phyloP scores from a whole-genome alignment of 2,888 invertebrate species.

The Drosophila maculinotata region DNA sequence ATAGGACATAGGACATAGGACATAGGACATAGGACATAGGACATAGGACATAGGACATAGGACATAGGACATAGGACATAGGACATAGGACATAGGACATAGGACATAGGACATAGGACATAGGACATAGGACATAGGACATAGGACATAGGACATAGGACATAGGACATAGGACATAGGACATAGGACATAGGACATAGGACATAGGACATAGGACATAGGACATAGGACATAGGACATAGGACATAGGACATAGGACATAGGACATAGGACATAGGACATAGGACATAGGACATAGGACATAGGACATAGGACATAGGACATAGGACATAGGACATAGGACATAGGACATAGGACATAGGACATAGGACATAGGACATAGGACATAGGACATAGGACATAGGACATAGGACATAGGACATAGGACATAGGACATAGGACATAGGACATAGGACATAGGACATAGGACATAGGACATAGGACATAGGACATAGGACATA shows the following conservation, averaged over 20 bases:
- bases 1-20: not conserved
- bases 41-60: not conserved
- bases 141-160: constrained; percentile 10
- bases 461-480: constrained; percentile 11
- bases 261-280: constrained; percentile 3
- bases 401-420: constrained; percentile 9
- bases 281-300: constrained; percentile 4
- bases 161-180: not conserved
- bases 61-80: not conserved
- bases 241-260: too few species aligned
- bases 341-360: constrained; percentile 10
- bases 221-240: not conserved
- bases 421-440: not conserved
- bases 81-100: constrained; percentile 10
- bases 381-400: not conserved
- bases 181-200: too few species aligned
- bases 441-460: not conserved
- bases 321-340: not conserved
- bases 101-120: not conserved
- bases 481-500: not conserved
- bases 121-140: not conserved
- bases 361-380: too few species aligned
- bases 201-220: constrained; percentile 7
- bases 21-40: constrained; percentile 10
- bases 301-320: too few species aligned